Evolutionary conservation across 2,888 invertebrate species (phyloP).

Genomic region (Ectobius pallidus): DNA sequence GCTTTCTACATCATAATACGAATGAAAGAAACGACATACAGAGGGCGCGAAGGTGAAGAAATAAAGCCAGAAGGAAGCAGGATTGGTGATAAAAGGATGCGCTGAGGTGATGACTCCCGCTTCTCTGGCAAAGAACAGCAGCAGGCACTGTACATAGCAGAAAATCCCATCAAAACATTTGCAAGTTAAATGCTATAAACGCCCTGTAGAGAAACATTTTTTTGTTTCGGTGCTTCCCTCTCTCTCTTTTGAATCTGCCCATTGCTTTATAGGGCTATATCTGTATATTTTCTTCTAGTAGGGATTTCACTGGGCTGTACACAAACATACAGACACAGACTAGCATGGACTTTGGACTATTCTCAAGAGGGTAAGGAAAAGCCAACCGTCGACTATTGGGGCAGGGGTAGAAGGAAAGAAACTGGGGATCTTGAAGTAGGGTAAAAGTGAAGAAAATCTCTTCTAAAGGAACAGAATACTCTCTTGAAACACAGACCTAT

Average conservation of each 20-base stretch:
- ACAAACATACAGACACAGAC: background rate
- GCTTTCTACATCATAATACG: too few relatives aligned
- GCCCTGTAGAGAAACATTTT: constrained; percentile 54
- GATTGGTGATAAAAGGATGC: constrained; percentile 24
- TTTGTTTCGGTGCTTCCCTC: constrained; percentile 49
- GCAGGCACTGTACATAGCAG: constrained; percentile 4
- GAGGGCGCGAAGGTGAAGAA: background rate
- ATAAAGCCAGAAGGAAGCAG: background rate
- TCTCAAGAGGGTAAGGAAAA: constrained; percentile 27
- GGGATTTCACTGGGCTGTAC: constrained; percentile 16
- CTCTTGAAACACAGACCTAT: background rate
- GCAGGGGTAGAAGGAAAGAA: background rate
- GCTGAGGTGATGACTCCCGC: constrained; percentile 38
- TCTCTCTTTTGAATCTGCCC: constrained; percentile 20
- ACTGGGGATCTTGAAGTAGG: background rate
- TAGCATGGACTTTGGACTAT: constrained; percentile 6
- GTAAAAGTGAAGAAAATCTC: constrained; percentile 1
- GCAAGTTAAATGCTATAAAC: constrained; percentile 60
- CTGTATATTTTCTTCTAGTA: background rate
- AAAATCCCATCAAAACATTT: constrained; percentile 51
- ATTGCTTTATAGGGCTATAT: constrained; percentile 19
- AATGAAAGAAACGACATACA: too few relatives aligned
- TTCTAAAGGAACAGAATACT: background rate
- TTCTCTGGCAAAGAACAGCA: constrained; percentile 6
- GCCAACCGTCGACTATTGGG: constrained; percentile 19